A percentile compares a stretch with the other conserved stretches of the same genome.
Evolutionary conservation across 2,113 vertebrate species (phyloP).

Genomic region (Etheostoma cragini): DNA sequence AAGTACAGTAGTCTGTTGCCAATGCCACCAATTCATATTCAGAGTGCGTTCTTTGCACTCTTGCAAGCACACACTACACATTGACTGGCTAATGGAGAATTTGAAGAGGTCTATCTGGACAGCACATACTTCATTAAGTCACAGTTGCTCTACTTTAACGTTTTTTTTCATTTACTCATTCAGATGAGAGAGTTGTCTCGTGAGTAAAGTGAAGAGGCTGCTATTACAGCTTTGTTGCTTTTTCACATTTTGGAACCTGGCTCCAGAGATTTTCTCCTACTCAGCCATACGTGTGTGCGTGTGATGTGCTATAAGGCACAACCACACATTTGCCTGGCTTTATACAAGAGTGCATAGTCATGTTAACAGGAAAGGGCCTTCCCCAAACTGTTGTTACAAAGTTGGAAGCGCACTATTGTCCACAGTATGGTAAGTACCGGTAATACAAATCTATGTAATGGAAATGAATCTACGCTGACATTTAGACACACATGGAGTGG

Average conservation of each 20-base stretch:
- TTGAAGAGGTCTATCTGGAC: constrained; percentile 40
- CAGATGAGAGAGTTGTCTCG: neutral
- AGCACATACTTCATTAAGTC: constrained; percentile 51
- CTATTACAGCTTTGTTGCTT: neutral
- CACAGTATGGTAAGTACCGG: neutral
- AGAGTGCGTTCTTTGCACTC: constrained; percentile 31
- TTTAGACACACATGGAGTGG: neutral
- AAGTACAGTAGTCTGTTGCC: constrained; percentile 71
- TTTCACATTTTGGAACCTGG: neutral
- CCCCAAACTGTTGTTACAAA: neutral
- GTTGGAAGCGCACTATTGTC: neutral
- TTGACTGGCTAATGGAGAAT: constrained; percentile 59
- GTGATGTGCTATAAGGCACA: neutral
- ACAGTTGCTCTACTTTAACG: constrained; percentile 7
- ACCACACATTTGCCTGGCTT: neutral
- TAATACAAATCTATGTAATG: neutral
- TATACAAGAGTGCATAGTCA: neutral
- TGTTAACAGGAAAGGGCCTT: constrained; percentile 8
- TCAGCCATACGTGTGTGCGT: neutral
- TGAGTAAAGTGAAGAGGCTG: neutral
- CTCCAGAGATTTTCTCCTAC: neutral
- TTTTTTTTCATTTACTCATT: constrained; percentile 2
- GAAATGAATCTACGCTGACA: neutral
- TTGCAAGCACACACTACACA: constrained; percentile 33
- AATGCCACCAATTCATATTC: constrained; percentile 71